Evolutionary conservation across 2,113 vertebrate species (phyloP).

Genomic region (Centropus unirufus): DNA sequence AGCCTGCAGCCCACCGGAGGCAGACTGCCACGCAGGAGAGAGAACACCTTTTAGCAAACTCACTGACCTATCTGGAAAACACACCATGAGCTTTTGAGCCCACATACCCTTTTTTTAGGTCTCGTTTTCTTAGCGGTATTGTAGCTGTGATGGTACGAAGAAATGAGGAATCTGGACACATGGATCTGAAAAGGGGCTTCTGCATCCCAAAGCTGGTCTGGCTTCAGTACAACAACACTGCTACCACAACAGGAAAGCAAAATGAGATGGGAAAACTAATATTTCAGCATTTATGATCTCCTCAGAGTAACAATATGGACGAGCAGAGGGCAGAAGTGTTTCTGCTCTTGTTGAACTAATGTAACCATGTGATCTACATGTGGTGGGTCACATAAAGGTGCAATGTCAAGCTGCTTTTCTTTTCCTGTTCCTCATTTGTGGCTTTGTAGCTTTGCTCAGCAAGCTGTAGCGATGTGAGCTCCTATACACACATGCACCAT

Average conservation of each 20-base stretch:
- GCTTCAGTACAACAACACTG: not conserved
- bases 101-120: not conserved
- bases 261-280: not conserved
- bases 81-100: not conserved
- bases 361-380: not conserved
- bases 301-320: not conserved
- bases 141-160: not conserved
- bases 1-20: not conserved
- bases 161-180: not conserved
- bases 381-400: not conserved
- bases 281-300: not conserved
- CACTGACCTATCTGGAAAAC: not conserved
- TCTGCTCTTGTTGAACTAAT: not conserved
- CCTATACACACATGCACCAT: not conserved
- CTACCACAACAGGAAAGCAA: not conserved
- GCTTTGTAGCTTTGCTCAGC: not conserved
- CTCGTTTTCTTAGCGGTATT: not conserved
- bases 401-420: not conserved
- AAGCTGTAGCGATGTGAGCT: not conserved
- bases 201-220: not conserved
- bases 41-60: not conserved
- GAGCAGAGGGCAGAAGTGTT: not conserved
- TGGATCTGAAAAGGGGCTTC: not conserved
- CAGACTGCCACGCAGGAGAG: not conserved
- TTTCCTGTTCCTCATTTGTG: not conserved